phyloP scores from a whole-genome alignment of 2,113 vertebrate species.

The Cettia cetti region DNA sequence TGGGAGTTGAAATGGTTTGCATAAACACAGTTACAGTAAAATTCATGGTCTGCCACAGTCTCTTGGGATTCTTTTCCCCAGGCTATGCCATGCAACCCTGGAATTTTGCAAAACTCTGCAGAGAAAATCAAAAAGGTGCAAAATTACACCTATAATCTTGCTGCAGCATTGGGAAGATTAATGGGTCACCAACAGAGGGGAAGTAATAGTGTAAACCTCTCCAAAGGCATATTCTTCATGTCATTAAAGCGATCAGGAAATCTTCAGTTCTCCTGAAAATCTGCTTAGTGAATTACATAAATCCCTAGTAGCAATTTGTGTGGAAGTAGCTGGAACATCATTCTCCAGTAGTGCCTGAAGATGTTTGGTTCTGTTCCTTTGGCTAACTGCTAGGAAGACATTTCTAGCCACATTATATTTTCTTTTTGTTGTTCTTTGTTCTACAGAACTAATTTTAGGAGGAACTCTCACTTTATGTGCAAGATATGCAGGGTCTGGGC shows the following conservation, averaged over 20 bases:
- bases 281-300: neutral
- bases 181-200: neutral
- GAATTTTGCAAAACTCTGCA: neutral
- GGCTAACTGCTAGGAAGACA: fast-evolving
- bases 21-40: neutral
- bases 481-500: fast-evolving
- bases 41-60: neutral
- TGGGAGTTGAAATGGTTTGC: neutral
- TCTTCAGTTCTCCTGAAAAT: neutral
- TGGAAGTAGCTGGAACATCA: neutral
- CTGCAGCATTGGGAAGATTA: neutral
- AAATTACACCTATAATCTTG: neutral
- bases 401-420: neutral
- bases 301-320: neutral
- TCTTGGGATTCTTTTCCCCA: fast-evolving
- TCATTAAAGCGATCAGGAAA: neutral
- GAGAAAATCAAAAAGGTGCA: neutral
- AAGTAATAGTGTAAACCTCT: neutral
- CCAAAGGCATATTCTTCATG: neutral
- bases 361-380: neutral
- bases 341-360: neutral
- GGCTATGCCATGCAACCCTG: neutral
- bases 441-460: neutral
- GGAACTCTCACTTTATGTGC: neutral
- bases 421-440: neutral